Evolutionary conservation across 2,888 invertebrate genomes (phyloP), one percentile per base, ranked within the genome.

Genomic region (Dasysyrphus albostriatus): DNA sequence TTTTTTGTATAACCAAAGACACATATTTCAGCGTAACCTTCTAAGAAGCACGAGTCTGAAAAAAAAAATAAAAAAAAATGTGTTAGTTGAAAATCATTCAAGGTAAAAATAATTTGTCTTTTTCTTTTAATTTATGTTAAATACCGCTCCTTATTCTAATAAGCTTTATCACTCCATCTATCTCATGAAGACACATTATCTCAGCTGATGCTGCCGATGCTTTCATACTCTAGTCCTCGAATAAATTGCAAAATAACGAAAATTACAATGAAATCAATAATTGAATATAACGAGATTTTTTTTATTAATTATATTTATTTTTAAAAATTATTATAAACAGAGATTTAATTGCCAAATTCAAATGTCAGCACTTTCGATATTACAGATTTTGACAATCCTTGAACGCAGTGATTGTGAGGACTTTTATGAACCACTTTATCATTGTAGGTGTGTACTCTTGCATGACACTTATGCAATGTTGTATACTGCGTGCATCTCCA

Each of bases 401-500:
- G 88, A 39, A 67, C 87, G n/a, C 67, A 78, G 88, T 93, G 93
- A 88, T 92, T 92, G 70, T 93, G 93, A 6, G 75, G 87, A 34
- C 90, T 91, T 12, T 85, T 88, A 67, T 91, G 91, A 1, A 92
- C 90, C 29, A 93, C 90, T 4, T 88, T 80, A 4, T 90, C 90
- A 5, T 90, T 81, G 0, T 90, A 84, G 0, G 92, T 92, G 83
- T 93, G 93, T 3, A 92, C 87, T 19, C 93, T 89, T 5, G 91
- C 92, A 54, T 91, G 92, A 73, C 93, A 93, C 73, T 90, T 91
- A 10, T 88, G 70, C 0, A 88, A 76, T 5, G 93, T 92, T 8
- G 93, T 93, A 67, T 93, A 93, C 76, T 92, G 91, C 1, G 91
- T 91, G 87, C 93, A 93, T 39, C 93, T 90, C 93, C 93, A 93